Conservation (phyloP, 2,888 invertebrate genomes). For the Tetranychus truncatus region DNA sequence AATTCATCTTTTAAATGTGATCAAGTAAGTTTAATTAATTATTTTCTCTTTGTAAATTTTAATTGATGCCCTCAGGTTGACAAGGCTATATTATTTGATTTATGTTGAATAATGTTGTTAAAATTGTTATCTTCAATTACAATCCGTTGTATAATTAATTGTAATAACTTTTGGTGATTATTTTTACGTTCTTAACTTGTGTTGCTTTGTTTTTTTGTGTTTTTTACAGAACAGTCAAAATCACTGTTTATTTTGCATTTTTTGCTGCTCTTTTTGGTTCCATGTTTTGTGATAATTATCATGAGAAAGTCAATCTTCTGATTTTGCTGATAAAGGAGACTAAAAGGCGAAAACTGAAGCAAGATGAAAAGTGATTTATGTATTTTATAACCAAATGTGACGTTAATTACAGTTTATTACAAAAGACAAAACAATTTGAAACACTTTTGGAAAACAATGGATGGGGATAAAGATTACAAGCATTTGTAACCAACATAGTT, state of each 20-base stretch:
- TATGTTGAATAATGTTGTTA: background rate
- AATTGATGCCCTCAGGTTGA: background rate
- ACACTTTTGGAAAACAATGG: background rate
- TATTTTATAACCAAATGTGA: background rate
- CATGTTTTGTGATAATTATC: conserved; percentile 1
- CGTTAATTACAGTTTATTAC: background rate
- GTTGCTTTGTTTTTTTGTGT: background rate
- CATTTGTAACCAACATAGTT: background rate
- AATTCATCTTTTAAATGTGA: background rate
- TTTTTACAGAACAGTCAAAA: background rate
- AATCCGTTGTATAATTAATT: background rate
- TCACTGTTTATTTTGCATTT: background rate
- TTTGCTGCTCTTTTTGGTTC: background rate
- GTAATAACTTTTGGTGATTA: background rate
- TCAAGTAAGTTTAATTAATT: background rate
- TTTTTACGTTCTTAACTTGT: background rate
- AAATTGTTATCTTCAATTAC: background rate
- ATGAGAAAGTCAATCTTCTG: background rate
- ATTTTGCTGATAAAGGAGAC: background rate
- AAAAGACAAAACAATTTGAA: background rate
- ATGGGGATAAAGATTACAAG: background rate
- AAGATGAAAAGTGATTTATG: background rate
- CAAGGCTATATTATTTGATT: background rate
- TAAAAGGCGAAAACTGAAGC: background rate
- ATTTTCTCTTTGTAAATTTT: background rate